Percentiles rank a stretch among this genome's conserved stretches.
These are phyloP conservation scores for Zaprionus taronus DNA, from an alignment of 1,140 invertebrate genomes.

Conservation along the genomic window DNA sequence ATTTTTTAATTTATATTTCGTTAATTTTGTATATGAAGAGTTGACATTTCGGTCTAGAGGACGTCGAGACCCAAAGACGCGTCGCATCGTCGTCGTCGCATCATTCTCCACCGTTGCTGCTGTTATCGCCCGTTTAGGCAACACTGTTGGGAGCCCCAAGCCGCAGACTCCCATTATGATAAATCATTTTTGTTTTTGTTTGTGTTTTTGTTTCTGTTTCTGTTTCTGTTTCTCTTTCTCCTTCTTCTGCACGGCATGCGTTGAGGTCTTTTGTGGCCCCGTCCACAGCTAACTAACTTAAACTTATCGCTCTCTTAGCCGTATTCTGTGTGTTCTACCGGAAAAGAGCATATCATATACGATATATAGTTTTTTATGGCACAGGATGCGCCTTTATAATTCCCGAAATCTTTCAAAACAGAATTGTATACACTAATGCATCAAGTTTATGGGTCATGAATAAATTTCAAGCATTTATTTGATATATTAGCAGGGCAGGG, in stretches of 20 bases:
- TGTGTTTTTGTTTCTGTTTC: slow-evolving; percentile 53
- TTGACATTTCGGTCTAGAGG: slow-evolving; percentile 66
- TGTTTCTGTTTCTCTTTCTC: slow-evolving; percentile 18
- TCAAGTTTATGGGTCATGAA: not conserved
- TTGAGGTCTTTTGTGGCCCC: slow-evolving; percentile 20
- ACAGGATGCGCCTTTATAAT: slow-evolving; percentile 2
- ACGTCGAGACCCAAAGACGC: slow-evolving; percentile 30
- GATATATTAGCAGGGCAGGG: not conserved
- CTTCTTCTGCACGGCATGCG: slow-evolving; percentile 30
- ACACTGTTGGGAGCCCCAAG: slow-evolving; percentile 60
- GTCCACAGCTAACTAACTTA: slow-evolving; percentile 43
- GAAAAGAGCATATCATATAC: slow-evolving; percentile 37
- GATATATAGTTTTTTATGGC: slow-evolving; percentile 1
- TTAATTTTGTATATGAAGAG: slow-evolving; percentile 83
- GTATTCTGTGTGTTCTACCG: slow-evolving; percentile 54
- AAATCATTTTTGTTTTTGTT: slow-evolving; percentile 77
- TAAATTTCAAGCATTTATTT: not conserved
- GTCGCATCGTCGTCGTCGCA: slow-evolving; percentile 27
- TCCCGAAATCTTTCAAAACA: not conserved
- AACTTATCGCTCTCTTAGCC: slow-evolving; percentile 56
- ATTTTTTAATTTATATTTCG: slow-evolving; percentile 81
- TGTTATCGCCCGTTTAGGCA: slow-evolving; percentile 77
- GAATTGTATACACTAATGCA: slow-evolving; percentile 6
- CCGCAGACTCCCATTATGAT: slow-evolving; percentile 71
- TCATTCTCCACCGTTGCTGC: slow-evolving; percentile 24